These are phyloP conservation scores for Emydura subglobosa DNA, from an alignment of 2,113 vertebrate genomes.

Conservation along the genomic window DNA sequence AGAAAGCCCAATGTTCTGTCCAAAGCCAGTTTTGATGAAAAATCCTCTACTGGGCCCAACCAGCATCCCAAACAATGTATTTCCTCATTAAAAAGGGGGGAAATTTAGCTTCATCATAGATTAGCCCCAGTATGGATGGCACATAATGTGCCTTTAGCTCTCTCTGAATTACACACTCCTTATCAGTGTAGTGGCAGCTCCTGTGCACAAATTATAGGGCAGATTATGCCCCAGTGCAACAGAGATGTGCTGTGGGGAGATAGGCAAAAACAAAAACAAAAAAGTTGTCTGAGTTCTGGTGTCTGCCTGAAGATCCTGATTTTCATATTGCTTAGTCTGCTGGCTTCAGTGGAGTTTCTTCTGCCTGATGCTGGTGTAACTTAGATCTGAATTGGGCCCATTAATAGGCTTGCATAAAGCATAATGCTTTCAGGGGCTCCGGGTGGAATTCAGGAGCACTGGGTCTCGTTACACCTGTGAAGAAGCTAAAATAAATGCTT, in stretches of 20 bases:
- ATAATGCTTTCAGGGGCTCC: background rate
- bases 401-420: background rate
- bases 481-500: background rate
- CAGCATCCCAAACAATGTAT: background rate
- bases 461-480: background rate
- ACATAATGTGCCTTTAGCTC: conserved; percentile 58
- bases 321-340: background rate
- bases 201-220: background rate
- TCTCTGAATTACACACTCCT: conserved; percentile 53
- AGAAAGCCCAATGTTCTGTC: conserved; percentile 33
- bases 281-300: background rate
- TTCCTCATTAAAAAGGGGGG: background rate
- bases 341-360: background rate
- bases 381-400: background rate
- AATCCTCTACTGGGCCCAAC: background rate
- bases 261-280: background rate
- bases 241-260: background rate
- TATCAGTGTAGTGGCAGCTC: conserved; percentile 53
- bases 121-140: conserved; percentile 42
- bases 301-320: background rate
- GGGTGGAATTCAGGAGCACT: background rate
- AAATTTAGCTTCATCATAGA: background rate
- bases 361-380: rapidly evolving
- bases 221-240: conserved; percentile 30
- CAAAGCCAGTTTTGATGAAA: background rate